Evolutionary conservation across 2,113 vertebrate species (phyloP).

Genomic region (Zapus hudsonius): DNA sequence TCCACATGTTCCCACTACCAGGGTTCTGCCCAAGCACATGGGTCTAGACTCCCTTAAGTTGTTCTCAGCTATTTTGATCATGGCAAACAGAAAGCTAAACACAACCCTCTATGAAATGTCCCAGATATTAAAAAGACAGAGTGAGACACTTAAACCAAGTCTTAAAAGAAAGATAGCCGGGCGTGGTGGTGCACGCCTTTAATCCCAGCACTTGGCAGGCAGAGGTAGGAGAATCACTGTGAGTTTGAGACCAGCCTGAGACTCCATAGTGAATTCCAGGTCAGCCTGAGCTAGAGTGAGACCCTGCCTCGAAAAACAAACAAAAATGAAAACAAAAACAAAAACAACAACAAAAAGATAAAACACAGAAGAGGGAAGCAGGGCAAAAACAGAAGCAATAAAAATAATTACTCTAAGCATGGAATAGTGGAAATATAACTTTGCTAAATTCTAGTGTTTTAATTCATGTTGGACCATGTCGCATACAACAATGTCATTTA

Average conservation of each 20-base stretch:
- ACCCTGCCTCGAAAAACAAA: no score
- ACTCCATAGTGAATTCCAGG: no score
- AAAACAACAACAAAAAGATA: not conserved
- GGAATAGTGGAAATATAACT: not conserved
- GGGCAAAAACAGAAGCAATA: not conserved
- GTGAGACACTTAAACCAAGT: not conserved
- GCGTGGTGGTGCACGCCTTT: no score
- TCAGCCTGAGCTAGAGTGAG: no score
- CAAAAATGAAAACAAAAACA: not conserved
- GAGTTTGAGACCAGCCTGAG: no score
- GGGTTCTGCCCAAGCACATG: no score
- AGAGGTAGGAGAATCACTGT: no score
- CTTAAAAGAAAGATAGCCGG: not conserved
- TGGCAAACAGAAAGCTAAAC: not conserved
- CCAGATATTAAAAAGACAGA: not conserved
- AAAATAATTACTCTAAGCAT: not conserved
- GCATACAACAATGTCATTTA: not conserved
- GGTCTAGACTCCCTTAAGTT: no score
- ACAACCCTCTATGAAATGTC: not conserved
- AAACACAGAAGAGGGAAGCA: not conserved
- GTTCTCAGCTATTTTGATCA: no score
- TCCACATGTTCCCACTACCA: no score
- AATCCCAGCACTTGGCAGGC: no score
- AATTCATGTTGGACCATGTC: not conserved
- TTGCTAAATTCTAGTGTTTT: not conserved